A percentile compares a stretch with the other conserved stretches of the same genome.
Conservation (phyloP, 2,888 invertebrate genomes). For the Sarcophaga variegata region DNA sequence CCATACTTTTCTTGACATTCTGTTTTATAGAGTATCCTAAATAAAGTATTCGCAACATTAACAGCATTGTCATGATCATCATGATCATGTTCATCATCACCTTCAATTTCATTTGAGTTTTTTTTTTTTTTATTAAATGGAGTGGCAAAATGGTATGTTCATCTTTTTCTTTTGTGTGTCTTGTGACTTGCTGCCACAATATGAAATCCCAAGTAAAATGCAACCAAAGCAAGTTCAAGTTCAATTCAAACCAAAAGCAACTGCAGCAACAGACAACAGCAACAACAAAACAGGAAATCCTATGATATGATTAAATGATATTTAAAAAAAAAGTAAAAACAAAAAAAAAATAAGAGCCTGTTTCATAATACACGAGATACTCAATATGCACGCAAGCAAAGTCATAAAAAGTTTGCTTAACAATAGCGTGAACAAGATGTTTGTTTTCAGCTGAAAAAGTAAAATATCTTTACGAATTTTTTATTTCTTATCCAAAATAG, state of each 20-base stretch:
- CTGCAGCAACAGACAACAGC: neutral
- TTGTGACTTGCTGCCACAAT: slow-evolving; percentile 24
- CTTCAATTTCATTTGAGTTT: slow-evolving; percentile 28
- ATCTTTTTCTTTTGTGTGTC: slow-evolving; percentile 17
- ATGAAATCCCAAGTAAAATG: slow-evolving; percentile 44
- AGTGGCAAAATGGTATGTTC: slow-evolving; percentile 32
- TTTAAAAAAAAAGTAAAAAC: neutral
- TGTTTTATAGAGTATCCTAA: neutral
- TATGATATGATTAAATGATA: slow-evolving; percentile 10
- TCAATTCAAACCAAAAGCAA: slow-evolving; percentile 39
- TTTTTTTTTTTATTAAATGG: slow-evolving; percentile 28
- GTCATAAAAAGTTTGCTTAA: slow-evolving; percentile 13
- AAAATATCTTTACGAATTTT: neutral
- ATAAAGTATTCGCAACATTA: neutral
- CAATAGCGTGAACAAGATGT: neutral
- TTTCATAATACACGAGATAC: slow-evolving; percentile 50
- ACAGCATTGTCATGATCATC: slow-evolving; percentile 31
- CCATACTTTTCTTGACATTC: neutral
- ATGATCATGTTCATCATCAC: slow-evolving; percentile 24
- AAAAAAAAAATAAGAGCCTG: slow-evolving; percentile 22
- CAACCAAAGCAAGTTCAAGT: slow-evolving; percentile 65
- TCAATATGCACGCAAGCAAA: neutral
- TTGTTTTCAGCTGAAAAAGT: neutral
- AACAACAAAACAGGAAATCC: slow-evolving; percentile 60
- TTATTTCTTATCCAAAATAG: neutral